A percentile compares a stretch with the other conserved stretches of the same genome.
Conservation (phyloP, 2,888 invertebrate genomes). For the Geotrupes spiniger region DNA sequence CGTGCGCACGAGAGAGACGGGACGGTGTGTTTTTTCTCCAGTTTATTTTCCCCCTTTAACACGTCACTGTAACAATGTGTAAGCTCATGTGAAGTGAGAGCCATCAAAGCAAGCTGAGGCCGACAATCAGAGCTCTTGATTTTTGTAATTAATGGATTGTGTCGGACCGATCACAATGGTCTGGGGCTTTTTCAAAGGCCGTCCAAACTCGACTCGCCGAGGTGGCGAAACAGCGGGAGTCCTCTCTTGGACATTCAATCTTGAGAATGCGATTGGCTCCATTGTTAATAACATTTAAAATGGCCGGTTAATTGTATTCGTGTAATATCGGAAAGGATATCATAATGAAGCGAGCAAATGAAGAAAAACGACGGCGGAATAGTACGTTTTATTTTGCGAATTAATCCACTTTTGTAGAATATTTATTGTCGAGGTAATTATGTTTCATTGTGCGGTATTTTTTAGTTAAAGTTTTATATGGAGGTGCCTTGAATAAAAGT, state of each 20-base stretch:
- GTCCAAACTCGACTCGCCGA: slow-evolving; percentile 15
- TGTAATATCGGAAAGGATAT: too few species aligned
- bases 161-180: slow-evolving; percentile 19
- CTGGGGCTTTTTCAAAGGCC: slow-evolving; percentile 20
- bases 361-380: too few species aligned
- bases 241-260: slow-evolving; percentile 22
- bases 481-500: too few species aligned
- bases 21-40: slow-evolving; percentile 13
- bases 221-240: slow-evolving; percentile 21
- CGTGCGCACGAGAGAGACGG: background rate
- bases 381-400: too few species aligned
- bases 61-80: slow-evolving; percentile 22
- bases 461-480: too few species aligned
- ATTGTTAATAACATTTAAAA: slow-evolving; percentile 30
- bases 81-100: slow-evolving; percentile 24
- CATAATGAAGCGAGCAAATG: too few species aligned
- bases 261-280: slow-evolving; percentile 26
- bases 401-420: too few species aligned
- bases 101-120: slow-evolving; percentile 26
- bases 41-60: slow-evolving; percentile 18
- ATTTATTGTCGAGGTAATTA: too few species aligned
- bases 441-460: too few species aligned
- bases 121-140: slow-evolving; percentile 31
- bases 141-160: slow-evolving; percentile 32
- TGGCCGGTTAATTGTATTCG: slow-evolving; percentile 25